Conservation (phyloP, 2,797 vertebrate genomes). For the Eurystomus glaucurus region DNA sequence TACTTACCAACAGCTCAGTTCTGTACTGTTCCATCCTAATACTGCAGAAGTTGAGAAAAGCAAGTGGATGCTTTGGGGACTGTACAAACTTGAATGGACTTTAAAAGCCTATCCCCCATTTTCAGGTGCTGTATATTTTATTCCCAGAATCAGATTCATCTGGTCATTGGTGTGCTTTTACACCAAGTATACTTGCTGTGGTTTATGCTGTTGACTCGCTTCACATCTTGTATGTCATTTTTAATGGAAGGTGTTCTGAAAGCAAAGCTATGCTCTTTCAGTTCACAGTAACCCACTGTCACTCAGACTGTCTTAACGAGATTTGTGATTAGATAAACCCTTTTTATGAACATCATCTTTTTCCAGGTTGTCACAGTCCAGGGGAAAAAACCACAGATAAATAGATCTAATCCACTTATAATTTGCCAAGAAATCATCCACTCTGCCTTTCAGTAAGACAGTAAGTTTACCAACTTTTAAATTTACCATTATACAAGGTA, state of each 20-base stretch:
- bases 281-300: background rate
- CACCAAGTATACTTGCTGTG: background rate
- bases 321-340: background rate
- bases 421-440: background rate
- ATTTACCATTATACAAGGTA: background rate
- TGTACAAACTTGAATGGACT: background rate
- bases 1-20: background rate
- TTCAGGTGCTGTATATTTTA: background rate
- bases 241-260: constrained; percentile 1
- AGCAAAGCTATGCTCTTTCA: background rate
- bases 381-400: background rate
- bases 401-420: background rate
- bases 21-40: background rate
- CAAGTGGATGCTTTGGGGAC: background rate
- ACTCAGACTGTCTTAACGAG: constrained; percentile 2
- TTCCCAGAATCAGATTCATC: background rate
- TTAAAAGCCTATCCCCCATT: background rate
- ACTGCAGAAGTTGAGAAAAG: constrained; percentile 7
- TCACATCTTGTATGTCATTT: background rate
- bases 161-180: background rate
- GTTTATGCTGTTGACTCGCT: background rate
- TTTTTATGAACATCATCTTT: background rate
- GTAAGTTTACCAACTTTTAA: background rate
- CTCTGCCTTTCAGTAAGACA: background rate
- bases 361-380: background rate